Base-by-base conservation (phyloP, 1,140 invertebrate species). In the Rhopalosiphum padi region DNA sequence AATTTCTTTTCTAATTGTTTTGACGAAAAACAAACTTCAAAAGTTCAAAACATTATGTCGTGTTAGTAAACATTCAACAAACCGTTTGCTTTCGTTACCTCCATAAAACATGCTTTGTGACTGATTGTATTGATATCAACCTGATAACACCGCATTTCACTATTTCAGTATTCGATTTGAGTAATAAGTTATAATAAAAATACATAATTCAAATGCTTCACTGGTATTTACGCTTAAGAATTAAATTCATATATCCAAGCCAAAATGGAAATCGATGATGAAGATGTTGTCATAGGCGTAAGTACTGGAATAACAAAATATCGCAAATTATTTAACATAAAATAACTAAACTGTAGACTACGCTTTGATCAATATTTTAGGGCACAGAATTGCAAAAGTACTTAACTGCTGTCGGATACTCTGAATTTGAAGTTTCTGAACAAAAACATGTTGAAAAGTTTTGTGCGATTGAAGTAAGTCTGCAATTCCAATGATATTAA, bases 211-310 rank as follows among this genome's bases (percentile, higher is more conserved):
- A 77, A 77, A 77, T 77, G 60, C n/a, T 77, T n/a, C 30, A 77
- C 11, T 77, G 15, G 4, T n/a, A 77, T 30, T 60, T 30, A 60
- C 55, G 30, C n/a, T 77, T n/a, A n/a, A n/a, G n/a, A 77, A 77
- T 77, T 77, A 77, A 77, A n/a, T 77, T 18, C 30, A 6, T 53
- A 22, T 60, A 43, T 43, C 9, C 35, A 92, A 23, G 11, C 3
- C 35, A 92, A 35, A 5, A 93, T 93, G 91, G 91, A 93, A 93
- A 86, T 86, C 23, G 82, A 93, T 53, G 91, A 93, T 51, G 91
- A 93, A 86, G 91, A 93, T 37, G 41, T 91, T 30, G 51, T 92
- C 2, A 22, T 43, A 55, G 9, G 25, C 35, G 91, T 93, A 68
- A 93, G 82, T 86, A 82, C 8, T 77, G 1, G 0, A 35, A 43